A percentile compares a stretch with the other conserved stretches of the same genome.
These are phyloP conservation scores for Ursus arctos DNA, from an alignment of 2,113 vertebrate species.

Conservation along the genomic window DNA sequence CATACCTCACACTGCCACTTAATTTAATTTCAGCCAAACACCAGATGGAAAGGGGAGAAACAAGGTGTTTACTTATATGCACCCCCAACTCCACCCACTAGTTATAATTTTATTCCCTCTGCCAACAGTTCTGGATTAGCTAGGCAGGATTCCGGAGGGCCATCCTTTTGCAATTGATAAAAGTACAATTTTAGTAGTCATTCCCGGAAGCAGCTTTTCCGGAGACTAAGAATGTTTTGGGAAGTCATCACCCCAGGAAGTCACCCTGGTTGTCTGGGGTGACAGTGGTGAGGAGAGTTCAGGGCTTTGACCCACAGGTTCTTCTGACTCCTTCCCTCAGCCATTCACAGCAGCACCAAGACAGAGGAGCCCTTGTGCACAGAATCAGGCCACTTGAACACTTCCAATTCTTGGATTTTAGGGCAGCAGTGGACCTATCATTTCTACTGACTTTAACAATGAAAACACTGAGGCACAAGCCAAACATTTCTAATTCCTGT, in stretches of 20 bases:
- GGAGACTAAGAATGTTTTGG: not conserved
- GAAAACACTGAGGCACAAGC: not conserved
- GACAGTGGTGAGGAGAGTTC: not conserved
- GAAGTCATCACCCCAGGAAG: not conserved
- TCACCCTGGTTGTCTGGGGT: not conserved
- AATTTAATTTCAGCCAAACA: conserved; percentile 18
- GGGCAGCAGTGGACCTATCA: not conserved
- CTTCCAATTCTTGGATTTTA: not conserved
- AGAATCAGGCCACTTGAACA: not conserved
- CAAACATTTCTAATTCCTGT: not conserved
- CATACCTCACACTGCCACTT: not conserved
- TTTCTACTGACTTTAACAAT: not conserved
- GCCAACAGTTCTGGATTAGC: not conserved
- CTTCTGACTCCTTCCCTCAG: not conserved
- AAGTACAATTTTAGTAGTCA: not conserved
- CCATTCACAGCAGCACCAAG: not conserved
- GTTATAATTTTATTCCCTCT: not conserved
- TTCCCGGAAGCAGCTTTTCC: conserved; percentile 7
- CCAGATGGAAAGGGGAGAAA: not conserved
- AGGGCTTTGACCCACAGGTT: not conserved
- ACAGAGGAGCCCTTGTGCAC: not conserved
- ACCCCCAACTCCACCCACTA: not conserved
- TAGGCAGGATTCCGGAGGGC: not conserved
- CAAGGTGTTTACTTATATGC: not conserved
- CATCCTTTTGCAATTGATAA: not conserved